A percentile compares a stretch with the other conserved stretches of the same genome.
These are phyloP conservation scores for Isotomurus palustris DNA, from an alignment of 2,888 invertebrate species.

Conservation along the genomic window DNA sequence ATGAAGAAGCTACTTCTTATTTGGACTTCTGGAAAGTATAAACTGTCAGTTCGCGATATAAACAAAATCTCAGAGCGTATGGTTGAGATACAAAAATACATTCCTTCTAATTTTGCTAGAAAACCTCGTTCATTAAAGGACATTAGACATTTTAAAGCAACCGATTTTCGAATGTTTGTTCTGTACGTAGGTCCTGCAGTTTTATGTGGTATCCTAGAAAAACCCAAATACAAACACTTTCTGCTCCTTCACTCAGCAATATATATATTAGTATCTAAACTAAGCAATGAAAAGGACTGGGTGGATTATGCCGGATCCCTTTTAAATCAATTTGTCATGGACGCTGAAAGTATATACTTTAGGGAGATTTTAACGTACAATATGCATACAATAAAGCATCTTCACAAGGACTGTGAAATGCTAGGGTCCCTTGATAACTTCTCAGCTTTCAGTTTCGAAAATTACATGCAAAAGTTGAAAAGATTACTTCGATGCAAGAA, in stretches of 20 bases:
- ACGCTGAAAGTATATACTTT: conserved; percentile 38
- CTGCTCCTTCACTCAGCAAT: conserved; percentile 16
- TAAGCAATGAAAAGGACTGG: conserved; percentile 3
- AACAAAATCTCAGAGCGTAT: not conserved
- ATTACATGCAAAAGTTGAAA: conserved; percentile 41
- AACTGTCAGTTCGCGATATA: not conserved
- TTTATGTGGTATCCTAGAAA: conserved; percentile 1
- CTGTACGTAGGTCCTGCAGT: conserved; percentile 19
- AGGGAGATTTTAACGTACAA: conserved; percentile 43
- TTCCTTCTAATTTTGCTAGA: conserved; percentile 18
- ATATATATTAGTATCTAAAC: conserved; percentile 15
- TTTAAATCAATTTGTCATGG: conserved; percentile 40
- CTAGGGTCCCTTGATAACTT: conserved; percentile 39
- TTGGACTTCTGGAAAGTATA: not conserved
- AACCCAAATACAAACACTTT: conserved; percentile 18
- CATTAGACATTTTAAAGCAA: conserved; percentile 20
- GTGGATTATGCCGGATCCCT: conserved; percentile 37
- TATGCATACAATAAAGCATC: conserved; percentile 46
- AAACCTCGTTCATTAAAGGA: conserved; percentile 19
- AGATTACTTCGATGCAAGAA: conserved; percentile 14
- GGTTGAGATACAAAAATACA: not conserved
- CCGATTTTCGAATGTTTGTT: conserved; percentile 21
- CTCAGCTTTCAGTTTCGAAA: conserved; percentile 44
- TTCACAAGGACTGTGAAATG: conserved; percentile 39
- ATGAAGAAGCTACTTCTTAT: not conserved